Percentiles rank a stretch among this genome's conserved stretches.
Conservation (phyloP, 2,113 vertebrate species). For the Centrocercus urophasianus region DNA sequence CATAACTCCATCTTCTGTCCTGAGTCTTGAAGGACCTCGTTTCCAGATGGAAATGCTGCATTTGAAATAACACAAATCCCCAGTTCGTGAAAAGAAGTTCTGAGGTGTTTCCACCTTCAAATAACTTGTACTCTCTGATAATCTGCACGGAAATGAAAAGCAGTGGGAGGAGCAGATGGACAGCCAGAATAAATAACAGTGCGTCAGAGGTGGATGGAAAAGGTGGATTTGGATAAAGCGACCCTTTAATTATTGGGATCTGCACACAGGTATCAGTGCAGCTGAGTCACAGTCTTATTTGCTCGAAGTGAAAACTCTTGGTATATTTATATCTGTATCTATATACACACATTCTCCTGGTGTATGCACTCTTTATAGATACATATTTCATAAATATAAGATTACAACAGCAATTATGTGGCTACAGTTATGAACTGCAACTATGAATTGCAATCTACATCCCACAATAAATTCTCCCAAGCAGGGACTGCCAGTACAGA, state of each 20-base stretch:
- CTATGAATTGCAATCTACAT: not conserved
- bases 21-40: fast-evolving
- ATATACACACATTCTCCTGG: not conserved
- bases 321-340: too few species aligned
- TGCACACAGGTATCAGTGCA: not conserved
- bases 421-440: not conserved
- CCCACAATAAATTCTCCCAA: not conserved
- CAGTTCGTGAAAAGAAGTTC: too few species aligned
- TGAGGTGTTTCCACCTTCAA: not conserved
- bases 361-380: too few species aligned
- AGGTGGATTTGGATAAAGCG: not conserved
- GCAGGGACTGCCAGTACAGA: not conserved
- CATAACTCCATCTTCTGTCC: not conserved
- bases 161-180: not conserved
- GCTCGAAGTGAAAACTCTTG: not conserved
- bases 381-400: not conserved
- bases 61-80: not conserved
- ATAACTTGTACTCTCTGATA: not conserved
- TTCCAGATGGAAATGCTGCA: not conserved
- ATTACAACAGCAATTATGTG: not conserved
- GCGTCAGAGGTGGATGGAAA: not conserved
- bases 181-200: fast-evolving
- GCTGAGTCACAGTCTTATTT: not conserved
- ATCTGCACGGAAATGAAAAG: not conserved
- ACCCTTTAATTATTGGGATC: not conserved